Evolutionary conservation across 2,113 vertebrate species (phyloP), one percentile per base, ranked within the genome.

Genomic region (Carollia perspicillata): DNA sequence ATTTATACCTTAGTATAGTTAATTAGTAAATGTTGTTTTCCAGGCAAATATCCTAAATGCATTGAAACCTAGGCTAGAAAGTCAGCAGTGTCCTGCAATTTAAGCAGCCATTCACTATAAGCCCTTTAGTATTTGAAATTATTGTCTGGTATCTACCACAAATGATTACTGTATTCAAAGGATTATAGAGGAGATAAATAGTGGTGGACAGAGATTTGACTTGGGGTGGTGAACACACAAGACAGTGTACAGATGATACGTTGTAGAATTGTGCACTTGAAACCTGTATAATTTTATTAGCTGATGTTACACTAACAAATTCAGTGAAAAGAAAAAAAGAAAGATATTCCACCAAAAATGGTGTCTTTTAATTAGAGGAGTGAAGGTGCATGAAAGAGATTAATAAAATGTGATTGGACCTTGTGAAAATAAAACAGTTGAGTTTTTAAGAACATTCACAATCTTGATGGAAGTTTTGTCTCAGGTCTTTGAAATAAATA

Each of bases 1-100:
- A 97, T 98, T 98, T 97, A 88, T 97, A 95, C 90, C 88, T 60
- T 90, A 95, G 87, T 97, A 90, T 97, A 92, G 97, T 98, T 97
- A 97, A 96, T 97, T 97, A 84, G 78, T 93, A 96, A 97, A 97
- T 86, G 78, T 93, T 94, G 93, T 79, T 94, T 98, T 97, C 95
- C 89, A 89, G 80, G 93, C 72, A 94, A 97, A 92, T 63, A 78
- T 92, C 83, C 93, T 97, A 96, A 78, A 97, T 84, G 94, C 75
- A 72, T 94, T 94, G 96, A 75, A 95, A 90, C 44, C 88, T 96
- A 93, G 14, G 9, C n/a, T 96, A 95, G 94, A 95, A 89, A 69
- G 93, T 96, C 89, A 78, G 71, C 37, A 95, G 20, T 69, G 81
- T 93, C 79, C 30, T 85, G 86, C 1, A 20, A 94, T 94, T 92